Percentiles rank a stretch among this genome's conserved stretches.
Evolutionary conservation across 2,113 vertebrate genomes (phyloP).

Genomic region (Malurus alboscapulatus): DNA sequence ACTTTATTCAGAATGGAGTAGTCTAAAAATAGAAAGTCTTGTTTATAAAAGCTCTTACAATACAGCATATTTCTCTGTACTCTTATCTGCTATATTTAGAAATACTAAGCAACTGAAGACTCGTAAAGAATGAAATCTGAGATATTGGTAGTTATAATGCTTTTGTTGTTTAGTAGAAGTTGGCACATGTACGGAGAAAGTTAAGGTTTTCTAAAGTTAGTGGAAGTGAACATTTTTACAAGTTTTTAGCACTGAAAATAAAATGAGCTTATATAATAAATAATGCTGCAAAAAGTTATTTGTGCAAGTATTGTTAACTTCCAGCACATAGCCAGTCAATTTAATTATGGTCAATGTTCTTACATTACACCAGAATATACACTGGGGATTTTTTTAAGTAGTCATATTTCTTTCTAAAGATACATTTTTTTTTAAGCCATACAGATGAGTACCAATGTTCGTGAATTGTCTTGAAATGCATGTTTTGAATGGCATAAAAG

Average conservation of each 20-base stretch:
- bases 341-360: neutral
- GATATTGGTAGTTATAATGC: neutral
- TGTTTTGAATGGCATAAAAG: neutral
- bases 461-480: neutral
- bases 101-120: neutral
- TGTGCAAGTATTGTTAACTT: neutral
- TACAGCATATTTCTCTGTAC: conserved; percentile 8
- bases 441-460: neutral
- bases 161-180: neutral
- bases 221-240: neutral
- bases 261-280: neutral
- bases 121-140: neutral
- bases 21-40: conserved; percentile 59
- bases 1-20: conserved; percentile 29
- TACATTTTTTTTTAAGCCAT: neutral
- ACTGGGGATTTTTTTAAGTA: neutral
- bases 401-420: neutral
- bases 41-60: conserved; percentile 58
- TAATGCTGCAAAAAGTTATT: neutral
- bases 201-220: neutral
- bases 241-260: neutral
- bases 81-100: conserved; percentile 48
- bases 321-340: neutral
- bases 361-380: neutral
- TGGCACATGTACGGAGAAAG: neutral